A percentile compares a stretch with the other conserved stretches of the same genome.
phyloP scores from a whole-genome alignment of 2,888 invertebrate species.

The Dynastes hyllus region DNA sequence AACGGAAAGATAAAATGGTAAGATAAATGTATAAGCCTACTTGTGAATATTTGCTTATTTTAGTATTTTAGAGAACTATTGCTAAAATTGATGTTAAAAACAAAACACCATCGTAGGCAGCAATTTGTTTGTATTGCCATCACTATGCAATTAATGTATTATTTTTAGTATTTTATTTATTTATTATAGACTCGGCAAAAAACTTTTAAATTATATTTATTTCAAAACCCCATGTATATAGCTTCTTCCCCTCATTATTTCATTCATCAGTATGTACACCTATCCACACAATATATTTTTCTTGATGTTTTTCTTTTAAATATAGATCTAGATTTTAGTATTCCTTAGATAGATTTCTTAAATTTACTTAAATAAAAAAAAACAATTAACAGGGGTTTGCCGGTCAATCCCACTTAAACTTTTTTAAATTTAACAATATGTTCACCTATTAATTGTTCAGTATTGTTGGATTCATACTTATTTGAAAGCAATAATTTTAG shows the following conservation, averaged over 20 bases:
- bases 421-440: no score
- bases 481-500: constrained; percentile 20
- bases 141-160: neutral
- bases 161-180: constrained; percentile 18
- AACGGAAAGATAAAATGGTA: neutral
- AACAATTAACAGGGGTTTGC: no score
- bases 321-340: no score
- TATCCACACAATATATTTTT: no score
- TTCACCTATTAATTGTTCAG: neutral
- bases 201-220: neutral
- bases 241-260: no score
- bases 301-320: no score
- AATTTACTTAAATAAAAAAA: no score
- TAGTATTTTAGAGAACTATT: neutral
- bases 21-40: no score
- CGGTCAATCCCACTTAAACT: no score
- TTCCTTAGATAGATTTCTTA: no score
- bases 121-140: neutral
- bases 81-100: neutral
- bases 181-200: neutral
- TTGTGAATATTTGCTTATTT: no score
- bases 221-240: neutral
- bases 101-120: neutral
- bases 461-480: neutral
- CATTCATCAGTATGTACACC: no score